A percentile compares a stretch with the other conserved stretches of the same genome.
These are phyloP conservation scores for Antennarius striatus DNA, from an alignment of 2,113 vertebrate species.

Conservation along the genomic window DNA sequence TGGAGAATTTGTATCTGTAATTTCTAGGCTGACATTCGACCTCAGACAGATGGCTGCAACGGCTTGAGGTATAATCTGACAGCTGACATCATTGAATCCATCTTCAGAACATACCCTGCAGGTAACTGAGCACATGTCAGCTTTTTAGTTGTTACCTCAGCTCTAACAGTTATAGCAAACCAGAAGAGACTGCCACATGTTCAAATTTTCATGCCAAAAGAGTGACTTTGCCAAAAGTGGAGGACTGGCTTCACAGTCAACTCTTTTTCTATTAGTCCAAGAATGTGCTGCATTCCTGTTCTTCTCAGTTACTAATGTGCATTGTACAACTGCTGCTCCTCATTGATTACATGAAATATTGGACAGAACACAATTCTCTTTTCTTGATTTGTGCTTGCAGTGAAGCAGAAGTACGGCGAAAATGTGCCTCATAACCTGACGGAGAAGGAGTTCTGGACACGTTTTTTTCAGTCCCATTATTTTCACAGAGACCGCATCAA, in stretches of 20 bases:
- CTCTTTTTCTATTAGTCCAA: neutral
- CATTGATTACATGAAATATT: neutral
- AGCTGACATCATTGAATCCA: conserved; percentile 96
- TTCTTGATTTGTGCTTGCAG: conserved; percentile 76
- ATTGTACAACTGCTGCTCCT: neutral
- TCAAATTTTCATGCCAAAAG: conserved; percentile 11
- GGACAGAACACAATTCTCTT: conserved; percentile 5
- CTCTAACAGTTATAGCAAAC: neutral
- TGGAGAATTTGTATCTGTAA: neutral
- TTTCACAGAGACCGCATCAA: conserved; percentile 97
- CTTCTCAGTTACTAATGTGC: neutral
- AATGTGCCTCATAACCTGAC: conserved; percentile 97
- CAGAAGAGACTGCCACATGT: neutral
- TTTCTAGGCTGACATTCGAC: conserved; percentile 93
- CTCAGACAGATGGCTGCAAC: conserved; percentile 97
- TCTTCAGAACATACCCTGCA: conserved; percentile 98
- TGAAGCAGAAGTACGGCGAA: conserved; percentile 97
- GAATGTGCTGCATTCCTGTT: neutral
- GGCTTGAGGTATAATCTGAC: conserved; percentile 97
- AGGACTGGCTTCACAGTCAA: neutral
- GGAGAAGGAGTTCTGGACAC: conserved; percentile 98
- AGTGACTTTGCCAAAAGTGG: conserved; percentile 4
- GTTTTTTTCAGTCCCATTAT: conserved; percentile 99
- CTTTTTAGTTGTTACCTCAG: neutral
- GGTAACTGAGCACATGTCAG: conserved; percentile 74